Evolutionary conservation across 2,113 vertebrate species (phyloP).

Genomic region (Phycodurus eques): DNA sequence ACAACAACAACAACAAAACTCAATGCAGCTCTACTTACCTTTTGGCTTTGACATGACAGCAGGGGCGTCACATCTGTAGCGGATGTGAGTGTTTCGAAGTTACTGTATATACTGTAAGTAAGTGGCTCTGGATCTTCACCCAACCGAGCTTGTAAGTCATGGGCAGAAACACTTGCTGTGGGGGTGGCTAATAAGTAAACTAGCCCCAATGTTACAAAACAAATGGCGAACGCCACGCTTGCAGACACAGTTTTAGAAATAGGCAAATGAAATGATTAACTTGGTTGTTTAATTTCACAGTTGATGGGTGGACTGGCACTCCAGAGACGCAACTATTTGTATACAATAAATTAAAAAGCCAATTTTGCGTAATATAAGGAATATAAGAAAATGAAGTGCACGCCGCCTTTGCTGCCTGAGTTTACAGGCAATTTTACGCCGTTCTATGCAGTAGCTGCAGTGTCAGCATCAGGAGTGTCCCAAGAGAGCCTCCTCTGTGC

Average conservation of each 20-base stretch:
- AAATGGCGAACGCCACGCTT: too few species aligned
- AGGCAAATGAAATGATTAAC: neutral
- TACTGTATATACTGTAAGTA: too few species aligned
- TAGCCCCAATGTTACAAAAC: too few species aligned
- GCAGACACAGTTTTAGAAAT: neutral
- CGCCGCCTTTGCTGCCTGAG: conserved; percentile 1
- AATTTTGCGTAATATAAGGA: neutral
- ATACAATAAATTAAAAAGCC: neutral
- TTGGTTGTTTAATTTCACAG: neutral
- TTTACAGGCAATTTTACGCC: conserved; percentile 7
- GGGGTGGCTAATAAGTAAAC: too few species aligned
- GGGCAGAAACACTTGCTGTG: too few species aligned
- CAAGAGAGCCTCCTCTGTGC: conserved; percentile 9
- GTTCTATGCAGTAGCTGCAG: conserved; percentile 1
- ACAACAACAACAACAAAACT: too few species aligned
- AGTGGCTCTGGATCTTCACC: too few species aligned
- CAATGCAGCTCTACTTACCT: too few species aligned
- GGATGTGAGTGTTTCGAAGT: too few species aligned
- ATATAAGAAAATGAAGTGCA: neutral
- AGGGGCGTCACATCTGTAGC: too few species aligned
- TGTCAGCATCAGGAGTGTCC: conserved; percentile 16
- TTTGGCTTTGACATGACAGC: too few species aligned
- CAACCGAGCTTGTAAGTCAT: too few species aligned
- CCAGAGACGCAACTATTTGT: neutral
- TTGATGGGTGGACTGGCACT: neutral